Conservation (phyloP, 2,797 vertebrate genomes). For the Moxostoma hubbsi region DNA sequence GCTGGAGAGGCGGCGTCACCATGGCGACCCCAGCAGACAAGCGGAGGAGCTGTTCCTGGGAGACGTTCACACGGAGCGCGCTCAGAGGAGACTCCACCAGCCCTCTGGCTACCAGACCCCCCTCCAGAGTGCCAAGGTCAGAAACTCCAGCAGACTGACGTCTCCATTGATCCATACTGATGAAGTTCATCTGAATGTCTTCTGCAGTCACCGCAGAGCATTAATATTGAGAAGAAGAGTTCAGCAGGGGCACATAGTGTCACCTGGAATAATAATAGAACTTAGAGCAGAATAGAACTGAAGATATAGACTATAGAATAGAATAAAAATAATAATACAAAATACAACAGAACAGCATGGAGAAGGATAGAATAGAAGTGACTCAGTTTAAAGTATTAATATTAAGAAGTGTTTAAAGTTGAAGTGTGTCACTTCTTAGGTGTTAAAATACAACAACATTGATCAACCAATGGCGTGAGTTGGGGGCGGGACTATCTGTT, state of each 20-base stretch:
- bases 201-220: neutral
- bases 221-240: conserved; percentile 21
- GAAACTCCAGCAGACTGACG: neutral
- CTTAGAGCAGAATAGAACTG: neutral
- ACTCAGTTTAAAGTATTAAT: neutral
- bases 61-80: conserved; percentile 83
- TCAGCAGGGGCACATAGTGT: neutral
- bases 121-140: conserved; percentile 85
- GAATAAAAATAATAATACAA: neutral
- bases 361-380: no score
- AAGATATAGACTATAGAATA: neutral
- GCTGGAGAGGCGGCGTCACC: conserved; percentile 83
- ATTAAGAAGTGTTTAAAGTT: neutral
- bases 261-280: neutral
- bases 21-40: conserved; percentile 80
- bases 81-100: conserved; percentile 84
- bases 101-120: conserved; percentile 86
- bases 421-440: no score
- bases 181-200: neutral
- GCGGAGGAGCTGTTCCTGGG: conserved; percentile 86
- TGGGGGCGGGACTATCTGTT: no score
- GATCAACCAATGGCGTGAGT: no score
- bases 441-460: no score
- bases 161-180: neutral
- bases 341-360: no score